Evolutionary conservation across 2,797 vertebrate species (phyloP), one percentile per base, ranked within the genome.

Genomic region (Eulemur rubriventer): DNA sequence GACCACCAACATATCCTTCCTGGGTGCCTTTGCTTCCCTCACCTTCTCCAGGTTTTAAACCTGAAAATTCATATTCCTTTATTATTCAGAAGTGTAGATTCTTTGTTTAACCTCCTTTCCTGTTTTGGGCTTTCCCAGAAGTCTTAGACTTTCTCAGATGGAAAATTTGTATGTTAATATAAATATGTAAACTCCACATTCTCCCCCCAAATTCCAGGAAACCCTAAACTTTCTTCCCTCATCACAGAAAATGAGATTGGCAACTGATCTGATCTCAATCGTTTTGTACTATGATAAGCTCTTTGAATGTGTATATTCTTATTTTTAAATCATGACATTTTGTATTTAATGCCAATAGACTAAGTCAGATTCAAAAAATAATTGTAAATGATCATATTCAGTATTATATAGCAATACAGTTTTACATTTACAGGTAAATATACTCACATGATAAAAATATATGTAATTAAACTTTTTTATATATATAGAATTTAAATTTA

Each of bases 251-350:
- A 92, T 12, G 76, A 95, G 73, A 59, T 75, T 10, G 6, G 78
- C 30, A 91, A 92, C 10, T 69, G 0, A 92, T 89, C 46, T 94
- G 79, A 96, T 79, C 63, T 94, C 95, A 20, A 76, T 96, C 67
- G 95, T 98, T 98, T 98, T 98, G 98, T 98, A 98, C 97, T 98
- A 98, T 98, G 98, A 98, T 98, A 97, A 97, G 97, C 96, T 98
- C 97, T 98, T 97, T 94, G 97, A 98, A 98, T 98, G 97, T 98
- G 97, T 98, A 98, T 97, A 98, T 98, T 98, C 96, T 98, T 98
- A 97, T 97, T 98, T 98, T 98, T 97, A 98, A 98, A 96, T 97
- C 92, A 79, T 59, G 95, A 94, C 38, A 73, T 97, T 97, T 98
- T 97, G 55, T 97, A 98, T 99, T 98, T 98, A 98, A 98, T 97